These are phyloP conservation scores for Trypoxylus dichotomus DNA, from an alignment of 1,140 invertebrate genomes.

Conservation along the genomic window DNA sequence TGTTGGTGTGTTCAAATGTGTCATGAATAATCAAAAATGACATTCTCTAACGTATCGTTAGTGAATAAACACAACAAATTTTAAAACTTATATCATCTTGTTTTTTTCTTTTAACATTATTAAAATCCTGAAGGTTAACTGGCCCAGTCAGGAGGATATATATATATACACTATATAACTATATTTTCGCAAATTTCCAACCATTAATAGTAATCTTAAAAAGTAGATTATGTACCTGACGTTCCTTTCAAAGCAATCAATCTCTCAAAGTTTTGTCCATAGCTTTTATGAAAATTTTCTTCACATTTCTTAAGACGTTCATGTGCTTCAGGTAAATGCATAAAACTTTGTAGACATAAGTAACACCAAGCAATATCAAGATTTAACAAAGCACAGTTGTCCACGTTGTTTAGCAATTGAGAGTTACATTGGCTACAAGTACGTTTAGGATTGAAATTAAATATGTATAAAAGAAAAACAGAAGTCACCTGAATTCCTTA, in stretches of 20 bases:
- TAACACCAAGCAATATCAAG: conserved; percentile 87
- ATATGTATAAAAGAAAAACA: conserved; percentile 29
- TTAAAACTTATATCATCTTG: too few species aligned
- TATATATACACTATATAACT: not conserved
- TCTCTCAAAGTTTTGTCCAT: conserved; percentile 71
- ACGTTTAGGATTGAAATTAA: conserved; percentile 13
- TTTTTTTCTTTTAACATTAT: too few species aligned
- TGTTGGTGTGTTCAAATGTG: too few species aligned
- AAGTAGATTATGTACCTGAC: conserved; percentile 51
- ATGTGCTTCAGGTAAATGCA: conserved; percentile 72
- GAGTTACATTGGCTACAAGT: conserved; percentile 66
- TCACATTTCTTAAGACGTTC: conserved; percentile 66
- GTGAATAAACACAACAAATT: too few species aligned
- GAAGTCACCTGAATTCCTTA: conserved; percentile 65
- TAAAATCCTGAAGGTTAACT: too few species aligned
- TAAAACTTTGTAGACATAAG: conserved; percentile 69
- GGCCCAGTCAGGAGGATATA: too few species aligned
- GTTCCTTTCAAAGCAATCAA: conserved; percentile 70
- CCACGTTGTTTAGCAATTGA: conserved; percentile 68
- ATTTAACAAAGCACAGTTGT: conserved; percentile 79
- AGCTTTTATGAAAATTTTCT: conserved; percentile 65
- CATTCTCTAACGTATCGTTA: too few species aligned
- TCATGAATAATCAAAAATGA: too few species aligned
- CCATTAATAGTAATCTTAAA: too few species aligned
- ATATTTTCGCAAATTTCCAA: too few species aligned